Conservation (phyloP, 2,797 vertebrate species). For the Discoglossus pictus region DNA sequence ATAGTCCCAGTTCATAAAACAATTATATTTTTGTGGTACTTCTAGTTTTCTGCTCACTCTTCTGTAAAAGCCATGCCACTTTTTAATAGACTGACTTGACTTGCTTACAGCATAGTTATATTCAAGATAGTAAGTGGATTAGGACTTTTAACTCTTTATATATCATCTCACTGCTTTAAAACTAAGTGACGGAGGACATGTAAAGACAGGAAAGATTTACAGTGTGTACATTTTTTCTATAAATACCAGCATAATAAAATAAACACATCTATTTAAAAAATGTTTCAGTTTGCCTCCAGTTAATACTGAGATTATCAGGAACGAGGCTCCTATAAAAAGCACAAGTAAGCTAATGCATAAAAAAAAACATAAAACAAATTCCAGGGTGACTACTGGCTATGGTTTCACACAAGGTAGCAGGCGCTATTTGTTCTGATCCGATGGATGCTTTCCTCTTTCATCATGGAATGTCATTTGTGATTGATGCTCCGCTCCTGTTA, state of each 20-base stretch:
- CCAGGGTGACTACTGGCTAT: background rate
- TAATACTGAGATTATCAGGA: background rate
- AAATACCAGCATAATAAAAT: constrained; percentile 31
- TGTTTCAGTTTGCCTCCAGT: background rate
- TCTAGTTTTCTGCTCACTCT: no score
- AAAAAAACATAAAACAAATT: no score
- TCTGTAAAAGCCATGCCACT: no score
- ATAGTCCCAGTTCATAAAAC: no score
- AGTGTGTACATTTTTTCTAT: background rate
- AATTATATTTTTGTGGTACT: no score
- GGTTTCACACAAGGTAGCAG: background rate
- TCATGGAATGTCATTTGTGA: constrained; percentile 1
- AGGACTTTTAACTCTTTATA: no score
- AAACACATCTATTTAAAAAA: constrained; percentile 38
- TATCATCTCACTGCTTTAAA: no score
- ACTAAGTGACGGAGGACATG: no score
- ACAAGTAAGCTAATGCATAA: background rate
- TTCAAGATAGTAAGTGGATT: no score
- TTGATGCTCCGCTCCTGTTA: constrained; percentile 57
- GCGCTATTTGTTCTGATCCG: background rate
- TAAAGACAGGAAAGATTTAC: no score
- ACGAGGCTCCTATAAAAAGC: constrained; percentile 3
- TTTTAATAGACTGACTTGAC: no score
- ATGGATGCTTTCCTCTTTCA: background rate
- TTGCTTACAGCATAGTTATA: no score